Evolutionary conservation across 2,888 invertebrate genomes (phyloP).

Genomic region (Plemyria rubiginata): DNA sequence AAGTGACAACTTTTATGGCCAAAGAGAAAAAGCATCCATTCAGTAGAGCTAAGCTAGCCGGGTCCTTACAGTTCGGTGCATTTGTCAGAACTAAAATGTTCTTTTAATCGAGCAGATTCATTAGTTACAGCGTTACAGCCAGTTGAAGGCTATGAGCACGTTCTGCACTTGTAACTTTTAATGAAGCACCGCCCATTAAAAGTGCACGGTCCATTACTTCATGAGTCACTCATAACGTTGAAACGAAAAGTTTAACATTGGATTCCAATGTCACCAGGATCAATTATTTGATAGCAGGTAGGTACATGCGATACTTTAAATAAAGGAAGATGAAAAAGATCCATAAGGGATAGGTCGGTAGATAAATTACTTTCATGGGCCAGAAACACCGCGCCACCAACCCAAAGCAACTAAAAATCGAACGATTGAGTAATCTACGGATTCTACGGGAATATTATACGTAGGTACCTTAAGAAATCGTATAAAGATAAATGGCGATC

Average conservation of each 20-base stretch:
- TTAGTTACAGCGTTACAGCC: constrained; percentile 47
- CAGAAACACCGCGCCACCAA: not conserved
- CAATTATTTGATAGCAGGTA: no score
- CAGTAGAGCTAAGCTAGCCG: not conserved
- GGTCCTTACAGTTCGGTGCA: constrained; percentile 15
- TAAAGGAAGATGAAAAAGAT: not conserved
- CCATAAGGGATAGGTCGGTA: not conserved
- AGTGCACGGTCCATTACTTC: constrained; percentile 44
- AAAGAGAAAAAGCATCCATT: not conserved
- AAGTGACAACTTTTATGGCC: no score
- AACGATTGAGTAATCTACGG: constrained; percentile 17
- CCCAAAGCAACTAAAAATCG: constrained; percentile 25
- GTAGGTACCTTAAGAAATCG: no score
- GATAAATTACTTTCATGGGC: not conserved
- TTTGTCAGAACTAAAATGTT: constrained; percentile 36
- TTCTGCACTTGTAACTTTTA: constrained; percentile 46
- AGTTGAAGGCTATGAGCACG: constrained; percentile 45
- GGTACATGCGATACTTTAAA: not conserved
- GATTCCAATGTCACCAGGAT: not conserved
- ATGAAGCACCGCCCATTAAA: constrained; percentile 45
- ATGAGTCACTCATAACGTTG: constrained; percentile 15
- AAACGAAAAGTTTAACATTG: not conserved
- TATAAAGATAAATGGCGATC: constrained; percentile 27
- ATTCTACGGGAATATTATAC: constrained; percentile 9
- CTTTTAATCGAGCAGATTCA: constrained; percentile 39